A percentile compares a stretch with the other conserved stretches of the same genome.
Conservation (phyloP, 2,888 invertebrate genomes). For the Pristionchus mayeri region DNA sequence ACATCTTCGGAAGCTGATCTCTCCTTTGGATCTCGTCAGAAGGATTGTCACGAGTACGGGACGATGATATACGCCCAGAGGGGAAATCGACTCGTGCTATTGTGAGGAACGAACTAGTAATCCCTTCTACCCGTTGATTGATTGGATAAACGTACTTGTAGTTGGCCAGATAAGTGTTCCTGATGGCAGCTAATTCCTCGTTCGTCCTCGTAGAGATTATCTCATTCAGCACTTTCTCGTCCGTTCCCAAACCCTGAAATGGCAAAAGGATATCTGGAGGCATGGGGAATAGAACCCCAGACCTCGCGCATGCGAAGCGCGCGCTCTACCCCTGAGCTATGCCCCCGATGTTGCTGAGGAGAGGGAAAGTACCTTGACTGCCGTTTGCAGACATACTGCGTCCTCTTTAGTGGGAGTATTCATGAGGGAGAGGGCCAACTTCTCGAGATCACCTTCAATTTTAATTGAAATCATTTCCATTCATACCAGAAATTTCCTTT, state of each 20-base stretch:
- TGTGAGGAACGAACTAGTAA: neutral
- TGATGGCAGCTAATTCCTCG: conserved; percentile 63
- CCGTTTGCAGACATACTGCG: conserved; percentile 2
- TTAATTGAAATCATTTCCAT: neutral
- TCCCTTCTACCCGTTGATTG: neutral
- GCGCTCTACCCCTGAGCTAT: conserved; percentile 76
- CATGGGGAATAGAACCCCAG: conserved; percentile 74
- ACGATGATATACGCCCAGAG: conserved; percentile 1
- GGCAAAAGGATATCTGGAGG: conserved; percentile 56
- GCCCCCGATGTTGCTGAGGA: conserved; percentile 57
- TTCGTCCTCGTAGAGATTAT: conserved; percentile 87
- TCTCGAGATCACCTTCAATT: conserved; percentile 35
- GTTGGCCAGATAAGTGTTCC: conserved; percentile 61
- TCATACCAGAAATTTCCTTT: neutral
- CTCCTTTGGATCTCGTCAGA: neutral
- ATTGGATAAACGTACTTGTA: conserved; percentile 56
- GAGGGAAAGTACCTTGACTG: conserved; percentile 2
- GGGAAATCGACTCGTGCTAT: conserved; percentile 22
- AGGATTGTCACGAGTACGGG: conserved; percentile 8
- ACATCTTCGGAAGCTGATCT: neutral
- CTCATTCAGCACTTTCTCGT: conserved; percentile 88
- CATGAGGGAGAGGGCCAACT: conserved; percentile 27
- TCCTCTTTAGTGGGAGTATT: conserved; percentile 35
- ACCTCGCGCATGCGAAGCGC: conserved; percentile 76
- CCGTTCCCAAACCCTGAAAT: conserved; percentile 84